phyloP scores from a whole-genome alignment of 2,113 vertebrate species.

The Charadrius vociferus region DNA sequence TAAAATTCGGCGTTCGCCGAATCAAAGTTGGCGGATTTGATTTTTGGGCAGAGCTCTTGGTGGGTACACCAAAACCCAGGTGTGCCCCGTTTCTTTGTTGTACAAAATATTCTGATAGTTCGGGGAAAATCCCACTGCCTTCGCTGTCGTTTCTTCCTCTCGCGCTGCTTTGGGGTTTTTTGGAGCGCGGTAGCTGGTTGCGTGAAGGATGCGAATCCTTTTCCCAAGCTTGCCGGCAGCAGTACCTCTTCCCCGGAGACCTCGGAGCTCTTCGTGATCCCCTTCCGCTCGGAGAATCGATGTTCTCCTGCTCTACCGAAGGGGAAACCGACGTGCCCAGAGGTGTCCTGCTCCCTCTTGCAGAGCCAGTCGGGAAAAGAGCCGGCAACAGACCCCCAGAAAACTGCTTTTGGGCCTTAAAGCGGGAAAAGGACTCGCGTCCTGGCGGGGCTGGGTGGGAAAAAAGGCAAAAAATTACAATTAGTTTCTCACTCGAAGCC shows the following conservation, averaged over 20 bases:
- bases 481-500: not conserved
- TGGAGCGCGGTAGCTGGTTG: not conserved
- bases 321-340: not conserved
- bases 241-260: not conserved
- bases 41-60: not conserved
- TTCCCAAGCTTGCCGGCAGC: rapidly evolving
- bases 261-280: not conserved
- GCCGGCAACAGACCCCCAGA: not conserved
- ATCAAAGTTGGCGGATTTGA: not conserved
- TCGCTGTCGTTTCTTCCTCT: not conserved
- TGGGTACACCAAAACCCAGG: too few relatives aligned
- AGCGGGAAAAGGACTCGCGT: not conserved
- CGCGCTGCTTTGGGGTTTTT: too few relatives aligned
- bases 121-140: not conserved
- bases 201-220: not conserved
- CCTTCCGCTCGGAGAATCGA: not conserved
- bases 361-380: not conserved
- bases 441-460: not conserved
- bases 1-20: not conserved
- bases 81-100: rapidly evolving
- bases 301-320: not conserved
- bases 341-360: not conserved
- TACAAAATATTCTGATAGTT: too few relatives aligned
- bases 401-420: not conserved
- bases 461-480: not conserved